Conservation (phyloP, 2,888 invertebrate species). For the Lasioglossum zephyrum region DNA sequence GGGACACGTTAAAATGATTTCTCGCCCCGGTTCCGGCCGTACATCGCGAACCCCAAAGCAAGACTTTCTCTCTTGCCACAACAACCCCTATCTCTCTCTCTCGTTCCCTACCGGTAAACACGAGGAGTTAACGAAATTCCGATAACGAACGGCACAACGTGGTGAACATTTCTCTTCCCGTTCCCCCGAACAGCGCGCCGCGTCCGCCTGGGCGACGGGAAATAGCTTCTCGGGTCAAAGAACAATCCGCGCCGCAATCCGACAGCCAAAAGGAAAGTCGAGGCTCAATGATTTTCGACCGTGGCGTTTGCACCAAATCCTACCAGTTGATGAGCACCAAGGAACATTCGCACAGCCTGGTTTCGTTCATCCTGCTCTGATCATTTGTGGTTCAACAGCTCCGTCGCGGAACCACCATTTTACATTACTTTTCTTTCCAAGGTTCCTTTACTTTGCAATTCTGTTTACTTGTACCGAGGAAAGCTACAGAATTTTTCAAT, state of each 20-base stretch:
- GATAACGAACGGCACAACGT: slow-evolving; percentile 51
- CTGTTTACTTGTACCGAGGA: background rate
- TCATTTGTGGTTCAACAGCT: background rate
- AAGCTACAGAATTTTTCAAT: background rate
- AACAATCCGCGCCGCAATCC: slow-evolving; percentile 54
- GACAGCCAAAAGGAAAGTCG: background rate
- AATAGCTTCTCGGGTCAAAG: slow-evolving; percentile 56
- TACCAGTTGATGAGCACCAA: background rate
- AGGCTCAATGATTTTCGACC: background rate
- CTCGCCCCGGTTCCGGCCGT: slow-evolving; percentile 35
- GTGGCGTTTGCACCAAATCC: background rate
- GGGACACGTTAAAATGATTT: slow-evolving; percentile 61
- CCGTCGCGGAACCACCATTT: background rate
- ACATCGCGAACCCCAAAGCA: background rate
- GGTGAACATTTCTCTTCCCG: slow-evolving; percentile 32
- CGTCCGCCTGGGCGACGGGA: slow-evolving; percentile 18
- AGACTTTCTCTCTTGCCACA: background rate
- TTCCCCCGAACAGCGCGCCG: background rate
- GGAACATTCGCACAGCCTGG: background rate
- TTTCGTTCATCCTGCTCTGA: background rate
- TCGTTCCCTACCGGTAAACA: slow-evolving; percentile 34
- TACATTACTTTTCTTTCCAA: background rate
- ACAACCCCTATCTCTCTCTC: background rate
- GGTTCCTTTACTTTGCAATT: background rate
- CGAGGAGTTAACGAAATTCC: slow-evolving; percentile 50